These are phyloP conservation scores for Drosophila watanabei DNA, from an alignment of 1,140 invertebrate genomes.

Conservation along the genomic window DNA sequence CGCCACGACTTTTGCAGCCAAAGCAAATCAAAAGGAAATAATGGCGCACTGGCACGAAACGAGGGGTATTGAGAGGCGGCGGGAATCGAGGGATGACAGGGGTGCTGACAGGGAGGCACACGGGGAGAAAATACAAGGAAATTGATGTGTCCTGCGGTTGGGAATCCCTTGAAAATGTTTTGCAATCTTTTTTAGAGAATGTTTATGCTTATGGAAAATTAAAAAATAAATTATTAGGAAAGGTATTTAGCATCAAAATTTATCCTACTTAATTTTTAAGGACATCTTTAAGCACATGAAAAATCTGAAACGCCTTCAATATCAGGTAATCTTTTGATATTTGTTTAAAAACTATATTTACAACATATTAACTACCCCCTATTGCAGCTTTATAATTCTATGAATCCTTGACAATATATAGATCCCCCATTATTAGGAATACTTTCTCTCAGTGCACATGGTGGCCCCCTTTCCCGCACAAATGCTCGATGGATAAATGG, in stretches of 20 bases:
- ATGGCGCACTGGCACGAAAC: slow-evolving; percentile 62
- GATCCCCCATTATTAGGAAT: too few species aligned
- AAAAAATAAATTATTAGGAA: neutral
- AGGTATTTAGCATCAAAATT: too few species aligned
- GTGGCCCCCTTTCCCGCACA: neutral
- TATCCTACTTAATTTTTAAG: neutral
- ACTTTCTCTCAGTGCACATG: slow-evolving; percentile 12
- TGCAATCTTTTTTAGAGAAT: too few species aligned
- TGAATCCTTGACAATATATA: neutral
- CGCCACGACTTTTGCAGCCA: slow-evolving; percentile 76
- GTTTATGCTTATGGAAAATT: neutral
- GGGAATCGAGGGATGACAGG: neutral
- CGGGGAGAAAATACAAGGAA: neutral
- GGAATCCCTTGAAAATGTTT: neutral
- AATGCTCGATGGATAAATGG: slow-evolving; percentile 65
- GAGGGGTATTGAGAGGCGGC: slow-evolving; percentile 10
- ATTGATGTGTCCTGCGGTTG: neutral
- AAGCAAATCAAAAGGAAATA: slow-evolving; percentile 83
- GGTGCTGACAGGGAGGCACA: slow-evolving; percentile 9
- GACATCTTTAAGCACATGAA: neutral
- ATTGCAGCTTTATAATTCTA: neutral
- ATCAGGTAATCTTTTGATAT: neutral
- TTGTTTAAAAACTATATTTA: neutral
- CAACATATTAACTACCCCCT: too few species aligned
- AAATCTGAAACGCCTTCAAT: neutral